Base-by-base conservation (phyloP, 2,888 invertebrate species). In the Formica aserva region DNA sequence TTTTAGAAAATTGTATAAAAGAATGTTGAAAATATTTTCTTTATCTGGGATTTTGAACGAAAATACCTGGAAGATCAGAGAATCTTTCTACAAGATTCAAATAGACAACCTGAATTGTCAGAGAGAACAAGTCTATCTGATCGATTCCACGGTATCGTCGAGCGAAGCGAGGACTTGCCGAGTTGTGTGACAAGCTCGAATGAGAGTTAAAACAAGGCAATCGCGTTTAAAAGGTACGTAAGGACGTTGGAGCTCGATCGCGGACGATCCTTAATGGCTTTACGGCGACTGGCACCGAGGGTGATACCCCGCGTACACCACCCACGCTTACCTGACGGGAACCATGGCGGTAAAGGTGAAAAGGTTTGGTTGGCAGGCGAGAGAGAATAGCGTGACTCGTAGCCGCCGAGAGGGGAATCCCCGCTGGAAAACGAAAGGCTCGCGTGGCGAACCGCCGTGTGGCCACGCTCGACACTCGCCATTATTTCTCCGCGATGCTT, bases 241-340 rank as follows among this genome's bases (percentile, higher is more conserved):
- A 63, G 66, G 62, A 80, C 67, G 72, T 80, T 75, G 83, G 9
- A 35, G 74, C 35, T 29, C 29, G 52, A 3, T 48, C 63, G 63
- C 63, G 82, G 87, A 84, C 83, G 90, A 91, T 89, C 91, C 91
- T 92, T 91, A 92, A 92, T 91, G 91, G 91, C 90, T 91, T 81
- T 66, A 88, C 90, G 92, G 94, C 88, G 93, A 92, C 94, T 94
- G 94, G 94, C 93, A 94, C 93, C 93, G 92, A 92, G 92, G 92
- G 92, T 93, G 93, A 93, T 93, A 94, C 93, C 93, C 87, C 83
- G 78, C 86, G 82, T 85, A 84, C 88, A 45, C 41, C 88, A 45
- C 41, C 88, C 90, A 89, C 87, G 87, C 86, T 86, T 89, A 86
- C 87, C 86, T 80, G 83, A 86, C 82, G 69, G 86, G 72, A 85